Evolutionary conservation across 2,797 vertebrate genomes (phyloP).

Genomic region (Dromococcyx pavoninus): DNA sequence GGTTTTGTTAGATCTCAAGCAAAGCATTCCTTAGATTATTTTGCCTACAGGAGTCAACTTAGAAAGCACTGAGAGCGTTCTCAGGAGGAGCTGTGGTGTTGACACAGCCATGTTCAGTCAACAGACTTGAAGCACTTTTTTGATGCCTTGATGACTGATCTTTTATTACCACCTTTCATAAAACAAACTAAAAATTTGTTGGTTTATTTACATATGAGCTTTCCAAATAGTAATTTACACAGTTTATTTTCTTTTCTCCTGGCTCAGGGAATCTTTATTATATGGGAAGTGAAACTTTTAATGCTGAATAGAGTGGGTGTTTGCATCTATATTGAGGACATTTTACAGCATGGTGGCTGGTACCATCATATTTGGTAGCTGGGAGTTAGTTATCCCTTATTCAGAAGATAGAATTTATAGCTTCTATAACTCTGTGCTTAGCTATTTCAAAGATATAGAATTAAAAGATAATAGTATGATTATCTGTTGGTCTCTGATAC

Average conservation of each 20-base stretch:
- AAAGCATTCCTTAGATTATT: background rate
- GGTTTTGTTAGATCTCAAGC: background rate
- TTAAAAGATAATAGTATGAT: background rate
- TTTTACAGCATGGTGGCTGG: background rate
- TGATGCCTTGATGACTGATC: background rate
- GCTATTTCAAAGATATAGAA: background rate
- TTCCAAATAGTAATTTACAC: background rate
- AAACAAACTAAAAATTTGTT: constrained; percentile 3
- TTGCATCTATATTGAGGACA: background rate
- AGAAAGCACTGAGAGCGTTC: background rate
- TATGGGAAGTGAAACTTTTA: background rate
- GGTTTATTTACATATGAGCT: background rate
- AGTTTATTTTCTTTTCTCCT: background rate
- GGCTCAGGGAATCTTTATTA: background rate
- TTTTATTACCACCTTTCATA: background rate
- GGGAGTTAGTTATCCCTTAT: background rate
- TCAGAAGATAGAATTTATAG: background rate
- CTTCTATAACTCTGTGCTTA: background rate
- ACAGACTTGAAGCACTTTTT: background rate
- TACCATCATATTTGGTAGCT: background rate
- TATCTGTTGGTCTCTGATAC: background rate
- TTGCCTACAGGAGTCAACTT: background rate
- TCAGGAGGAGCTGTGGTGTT: background rate
- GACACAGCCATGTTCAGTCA: background rate
- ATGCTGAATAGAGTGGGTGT: background rate